These are phyloP conservation scores for Merops nubicus DNA, from an alignment of 2,113 vertebrate species.

Conservation along the genomic window DNA sequence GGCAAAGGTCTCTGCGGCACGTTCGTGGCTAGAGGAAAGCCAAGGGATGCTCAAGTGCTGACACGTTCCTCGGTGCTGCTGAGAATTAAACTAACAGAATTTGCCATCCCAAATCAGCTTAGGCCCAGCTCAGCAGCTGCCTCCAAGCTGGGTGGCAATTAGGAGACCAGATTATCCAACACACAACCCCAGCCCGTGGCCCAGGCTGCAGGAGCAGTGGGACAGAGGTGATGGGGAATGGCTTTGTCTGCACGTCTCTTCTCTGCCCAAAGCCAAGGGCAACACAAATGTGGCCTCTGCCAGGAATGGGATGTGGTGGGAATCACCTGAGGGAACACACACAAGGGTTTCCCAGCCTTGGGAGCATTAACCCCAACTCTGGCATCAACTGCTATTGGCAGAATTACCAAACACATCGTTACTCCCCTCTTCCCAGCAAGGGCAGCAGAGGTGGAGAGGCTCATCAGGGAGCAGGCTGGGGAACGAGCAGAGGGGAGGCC, in stretches of 20 bases:
- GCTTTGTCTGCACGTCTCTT: not conserved
- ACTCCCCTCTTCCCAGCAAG: not conserved
- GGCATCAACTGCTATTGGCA: not conserved
- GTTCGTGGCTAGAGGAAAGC: not conserved
- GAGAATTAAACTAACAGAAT: conserved; percentile 61
- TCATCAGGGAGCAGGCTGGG: not conserved
- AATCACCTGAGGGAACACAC: not conserved
- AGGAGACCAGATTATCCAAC: conserved; percentile 19
- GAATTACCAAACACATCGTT: not conserved
- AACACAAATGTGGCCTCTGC: not conserved
- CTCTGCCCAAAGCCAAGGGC: not conserved
- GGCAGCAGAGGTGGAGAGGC: not conserved
- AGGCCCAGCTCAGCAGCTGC: conserved; percentile 45
- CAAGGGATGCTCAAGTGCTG: not conserved
- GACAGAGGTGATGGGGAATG: not conserved
- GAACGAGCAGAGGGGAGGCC: not conserved
- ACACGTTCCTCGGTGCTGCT: not conserved
- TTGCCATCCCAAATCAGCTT: conserved; percentile 56
- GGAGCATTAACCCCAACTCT: not conserved
- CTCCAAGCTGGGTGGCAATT: conserved; percentile 45
- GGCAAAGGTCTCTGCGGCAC: not conserved
- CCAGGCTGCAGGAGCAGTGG: not conserved
- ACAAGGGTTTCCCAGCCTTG: too few relatives aligned
- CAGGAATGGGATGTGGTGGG: not conserved
- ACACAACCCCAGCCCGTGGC: not conserved